Conservation (phyloP, 2,888 invertebrate genomes). For the Campoplex capitator region DNA sequence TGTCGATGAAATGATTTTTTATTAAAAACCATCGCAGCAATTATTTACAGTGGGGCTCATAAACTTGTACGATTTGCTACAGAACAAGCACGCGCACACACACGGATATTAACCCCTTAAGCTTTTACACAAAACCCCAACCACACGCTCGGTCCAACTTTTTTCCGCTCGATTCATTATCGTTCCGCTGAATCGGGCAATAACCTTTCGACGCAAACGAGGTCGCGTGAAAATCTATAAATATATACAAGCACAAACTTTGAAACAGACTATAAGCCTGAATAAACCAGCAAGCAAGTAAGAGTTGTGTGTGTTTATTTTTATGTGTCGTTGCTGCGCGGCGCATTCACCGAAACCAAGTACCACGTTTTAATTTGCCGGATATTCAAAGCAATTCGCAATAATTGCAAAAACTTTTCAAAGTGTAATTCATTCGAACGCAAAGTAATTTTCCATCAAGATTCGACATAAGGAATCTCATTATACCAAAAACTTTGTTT, state of each 20-base stretch:
- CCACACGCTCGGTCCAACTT: constrained; percentile 34
- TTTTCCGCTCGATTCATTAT: constrained; percentile 61
- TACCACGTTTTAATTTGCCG: not conserved
- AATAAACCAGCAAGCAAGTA: not conserved
- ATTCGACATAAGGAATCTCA: not conserved
- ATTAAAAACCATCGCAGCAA: not conserved
- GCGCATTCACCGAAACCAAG: not conserved
- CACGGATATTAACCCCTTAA: not conserved
- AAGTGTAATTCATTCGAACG: not conserved
- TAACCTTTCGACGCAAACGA: constrained; percentile 53
- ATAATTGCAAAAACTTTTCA: not conserved
- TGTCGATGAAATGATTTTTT: not conserved
- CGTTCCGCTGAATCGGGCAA: constrained; percentile 47
- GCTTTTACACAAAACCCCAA: not conserved
- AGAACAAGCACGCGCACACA: not conserved
- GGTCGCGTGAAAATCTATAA: constrained; percentile 40
- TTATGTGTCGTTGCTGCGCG: not conserved
- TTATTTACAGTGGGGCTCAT: not conserved
- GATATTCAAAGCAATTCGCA: not conserved
- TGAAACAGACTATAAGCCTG: not conserved
- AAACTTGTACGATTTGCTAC: not conserved
- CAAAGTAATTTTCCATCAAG: not conserved
- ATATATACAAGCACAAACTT: constrained; percentile 14
- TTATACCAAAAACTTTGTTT: not conserved
- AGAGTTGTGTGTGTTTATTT: not conserved